A percentile compares a stretch with the other conserved stretches of the same genome.
phyloP scores from a whole-genome alignment of 1,140 invertebrate genomes.

The Drepana arcuata region DNA sequence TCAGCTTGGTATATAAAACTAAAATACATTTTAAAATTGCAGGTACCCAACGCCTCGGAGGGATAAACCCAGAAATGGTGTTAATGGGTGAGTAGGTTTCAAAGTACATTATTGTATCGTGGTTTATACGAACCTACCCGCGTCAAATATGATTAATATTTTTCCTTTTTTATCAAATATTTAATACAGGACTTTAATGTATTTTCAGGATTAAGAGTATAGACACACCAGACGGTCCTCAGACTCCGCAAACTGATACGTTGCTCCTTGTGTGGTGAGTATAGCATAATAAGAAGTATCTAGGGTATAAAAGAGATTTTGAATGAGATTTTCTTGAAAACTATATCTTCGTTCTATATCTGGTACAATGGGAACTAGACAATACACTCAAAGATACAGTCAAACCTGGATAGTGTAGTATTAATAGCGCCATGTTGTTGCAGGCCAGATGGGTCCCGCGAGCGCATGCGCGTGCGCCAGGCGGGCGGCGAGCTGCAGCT shows the following conservation, averaged over 20 bases:
- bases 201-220: neutral
- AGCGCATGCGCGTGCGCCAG: conserved; percentile 24
- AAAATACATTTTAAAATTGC: conserved; percentile 6
- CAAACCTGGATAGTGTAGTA: too few species aligned
- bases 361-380: too few species aligned
- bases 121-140: too few species aligned
- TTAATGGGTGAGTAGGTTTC: conserved; percentile 42
- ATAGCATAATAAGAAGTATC: too few species aligned
- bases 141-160: too few species aligned
- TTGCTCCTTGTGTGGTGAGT: conserved; percentile 44
- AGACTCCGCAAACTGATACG: conserved; percentile 24
- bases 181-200: too few species aligned
- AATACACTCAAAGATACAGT: too few species aligned
- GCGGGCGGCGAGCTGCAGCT: conserved; percentile 21
- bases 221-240: conserved; percentile 5
- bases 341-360: too few species aligned
- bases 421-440: neutral
- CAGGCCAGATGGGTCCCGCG: conserved; percentile 38
- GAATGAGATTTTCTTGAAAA: neutral
- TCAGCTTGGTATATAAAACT: too few species aligned
- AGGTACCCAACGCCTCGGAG: conserved; percentile 45
- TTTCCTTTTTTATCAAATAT: too few species aligned
- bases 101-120: too few species aligned
- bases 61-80: conserved; percentile 36
- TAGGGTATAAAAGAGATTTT: too few species aligned